These are phyloP conservation scores for Halcyon malimbica DNA, from an alignment of 2,113 vertebrate species.

Conservation along the genomic window DNA sequence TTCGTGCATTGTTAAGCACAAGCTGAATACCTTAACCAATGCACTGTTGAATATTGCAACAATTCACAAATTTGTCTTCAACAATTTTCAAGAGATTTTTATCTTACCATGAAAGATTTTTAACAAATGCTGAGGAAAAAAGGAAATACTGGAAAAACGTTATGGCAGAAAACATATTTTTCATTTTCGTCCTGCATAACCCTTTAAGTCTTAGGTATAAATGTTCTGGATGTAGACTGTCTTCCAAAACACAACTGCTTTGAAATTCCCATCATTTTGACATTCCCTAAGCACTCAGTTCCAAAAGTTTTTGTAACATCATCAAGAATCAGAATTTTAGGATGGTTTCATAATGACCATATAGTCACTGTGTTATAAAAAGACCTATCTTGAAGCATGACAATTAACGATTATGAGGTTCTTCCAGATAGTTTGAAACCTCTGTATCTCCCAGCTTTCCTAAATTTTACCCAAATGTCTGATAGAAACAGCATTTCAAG, in stretches of 20 bases:
- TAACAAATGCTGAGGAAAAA: neutral
- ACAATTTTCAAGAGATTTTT: neutral
- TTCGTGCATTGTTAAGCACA: neutral
- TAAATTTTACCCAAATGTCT: neutral
- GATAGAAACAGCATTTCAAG: neutral
- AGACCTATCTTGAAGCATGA: neutral
- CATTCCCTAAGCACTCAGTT: neutral
- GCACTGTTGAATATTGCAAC: neutral
- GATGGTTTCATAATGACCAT: neutral
- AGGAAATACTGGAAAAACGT: neutral
- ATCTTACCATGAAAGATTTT: neutral
- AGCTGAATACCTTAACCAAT: neutral
- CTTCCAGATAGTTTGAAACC: neutral
- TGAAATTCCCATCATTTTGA: neutral
- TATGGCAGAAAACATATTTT: neutral
- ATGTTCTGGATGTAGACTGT: neutral
- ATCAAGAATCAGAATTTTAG: neutral
- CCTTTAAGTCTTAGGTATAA: neutral
- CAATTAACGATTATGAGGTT: neutral
- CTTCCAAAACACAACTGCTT: neutral
- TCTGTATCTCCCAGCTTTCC: neutral
- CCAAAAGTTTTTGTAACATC: neutral
- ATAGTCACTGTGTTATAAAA: neutral
- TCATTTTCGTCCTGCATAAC: neutral
- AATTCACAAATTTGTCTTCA: neutral